These are phyloP conservation scores for Tricholauxania praeusta DNA, from an alignment of 2,888 invertebrate species.

Conservation along the genomic window DNA sequence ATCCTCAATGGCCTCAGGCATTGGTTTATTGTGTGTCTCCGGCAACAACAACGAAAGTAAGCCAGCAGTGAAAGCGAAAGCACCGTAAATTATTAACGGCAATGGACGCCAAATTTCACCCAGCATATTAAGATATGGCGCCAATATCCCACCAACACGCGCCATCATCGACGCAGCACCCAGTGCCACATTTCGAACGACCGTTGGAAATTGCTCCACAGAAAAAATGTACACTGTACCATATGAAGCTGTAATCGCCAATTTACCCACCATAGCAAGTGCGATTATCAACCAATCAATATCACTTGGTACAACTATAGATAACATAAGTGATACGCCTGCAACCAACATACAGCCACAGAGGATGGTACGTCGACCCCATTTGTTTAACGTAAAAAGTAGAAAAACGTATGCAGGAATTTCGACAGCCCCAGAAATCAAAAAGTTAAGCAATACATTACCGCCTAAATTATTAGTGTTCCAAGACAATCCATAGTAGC, in stretches of 20 bases:
- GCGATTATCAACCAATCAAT: conserved; percentile 73
- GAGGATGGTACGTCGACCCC: conserved; percentile 77
- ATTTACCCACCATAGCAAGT: conserved; percentile 79
- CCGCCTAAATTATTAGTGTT: conserved; percentile 81
- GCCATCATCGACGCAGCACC: conserved; percentile 90
- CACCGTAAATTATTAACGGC: conserved; percentile 81
- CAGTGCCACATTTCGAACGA: conserved; percentile 86
- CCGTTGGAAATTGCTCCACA: conserved; percentile 81
- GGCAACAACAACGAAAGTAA: conserved; percentile 79
- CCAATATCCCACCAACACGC: conserved; percentile 76
- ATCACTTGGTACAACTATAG: conserved; percentile 72
- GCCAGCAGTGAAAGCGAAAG: conserved; percentile 79
- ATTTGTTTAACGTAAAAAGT: conserved; percentile 76
- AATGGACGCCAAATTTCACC: conserved; percentile 74
- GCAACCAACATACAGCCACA: conserved; percentile 78
- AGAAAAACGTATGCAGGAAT: conserved; percentile 78
- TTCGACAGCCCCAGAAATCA: conserved; percentile 81
- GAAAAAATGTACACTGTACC: conserved; percentile 81
- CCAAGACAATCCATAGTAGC: conserved; percentile 84
- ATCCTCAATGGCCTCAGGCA: conserved; percentile 86
- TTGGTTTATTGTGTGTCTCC: conserved; percentile 81
- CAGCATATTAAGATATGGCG: conserved; percentile 85
- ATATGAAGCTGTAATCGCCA: conserved; percentile 80
- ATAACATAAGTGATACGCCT: conserved; percentile 73
- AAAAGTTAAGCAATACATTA: conserved; percentile 79